These are phyloP conservation scores for Odocoileus virginianus DNA, from an alignment of 2,113 vertebrate species.

Conservation along the genomic window DNA sequence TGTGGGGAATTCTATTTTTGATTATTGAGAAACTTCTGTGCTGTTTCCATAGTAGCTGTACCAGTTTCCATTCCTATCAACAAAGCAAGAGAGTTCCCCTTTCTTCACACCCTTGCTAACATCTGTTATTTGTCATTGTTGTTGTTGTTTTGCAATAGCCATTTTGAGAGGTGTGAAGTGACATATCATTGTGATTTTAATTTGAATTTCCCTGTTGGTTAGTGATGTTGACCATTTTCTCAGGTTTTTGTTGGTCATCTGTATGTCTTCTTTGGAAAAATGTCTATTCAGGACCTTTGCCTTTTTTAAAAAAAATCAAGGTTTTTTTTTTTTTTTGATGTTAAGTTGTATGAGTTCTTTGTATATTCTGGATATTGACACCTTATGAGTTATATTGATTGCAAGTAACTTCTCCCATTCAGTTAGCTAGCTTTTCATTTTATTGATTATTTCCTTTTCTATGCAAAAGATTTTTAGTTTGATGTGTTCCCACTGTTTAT, in stretches of 20 bases:
- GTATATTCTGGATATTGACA: neutral
- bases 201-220: neutral
- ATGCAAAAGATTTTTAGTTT: neutral
- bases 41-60: neutral
- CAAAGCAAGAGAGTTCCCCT: neutral
- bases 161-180: neutral
- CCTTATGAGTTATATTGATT: neutral
- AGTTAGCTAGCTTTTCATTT: neutral
- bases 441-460: neutral
- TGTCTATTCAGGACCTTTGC: neutral
- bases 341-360: neutral
- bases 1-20: neutral
- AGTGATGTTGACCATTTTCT: neutral
- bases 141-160: neutral
- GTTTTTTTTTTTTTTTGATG: neutral
- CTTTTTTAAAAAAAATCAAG: neutral
- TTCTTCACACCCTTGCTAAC: neutral
- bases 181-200: neutral
- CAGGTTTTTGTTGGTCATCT: neutral
- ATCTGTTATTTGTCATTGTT: neutral
- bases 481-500: neutral
- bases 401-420: neutral
- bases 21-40: neutral
- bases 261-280: neutral
- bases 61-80: neutral